Conservation (phyloP, 2,888 invertebrate genomes). For the Cantharis flavilabris region DNA sequence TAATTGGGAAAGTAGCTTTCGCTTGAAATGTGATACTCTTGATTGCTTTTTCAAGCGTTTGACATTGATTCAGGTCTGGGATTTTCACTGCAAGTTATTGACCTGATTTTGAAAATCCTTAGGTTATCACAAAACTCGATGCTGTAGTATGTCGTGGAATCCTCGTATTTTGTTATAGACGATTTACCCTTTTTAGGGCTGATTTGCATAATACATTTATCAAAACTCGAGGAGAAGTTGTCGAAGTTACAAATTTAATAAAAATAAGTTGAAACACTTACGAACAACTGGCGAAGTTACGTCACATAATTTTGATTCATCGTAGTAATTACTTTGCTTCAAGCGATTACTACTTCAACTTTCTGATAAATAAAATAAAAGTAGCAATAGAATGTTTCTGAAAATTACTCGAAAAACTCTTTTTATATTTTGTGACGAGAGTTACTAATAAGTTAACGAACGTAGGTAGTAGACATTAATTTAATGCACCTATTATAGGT, state of each 20-base stretch:
- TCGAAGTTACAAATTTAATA: neutral
- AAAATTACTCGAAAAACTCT: neutral
- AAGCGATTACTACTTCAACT: neutral
- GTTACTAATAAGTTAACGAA: neutral
- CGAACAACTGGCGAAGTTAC: neutral
- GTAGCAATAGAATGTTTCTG: neutral
- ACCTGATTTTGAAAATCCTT: conserved; percentile 2
- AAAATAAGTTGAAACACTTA: neutral
- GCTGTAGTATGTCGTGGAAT: neutral
- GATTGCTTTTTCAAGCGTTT: conserved; percentile 4
- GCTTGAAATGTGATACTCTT: neutral
- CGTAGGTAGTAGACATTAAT: neutral
- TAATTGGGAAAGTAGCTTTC: neutral
- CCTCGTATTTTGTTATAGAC: neutral
- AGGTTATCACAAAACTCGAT: neutral
- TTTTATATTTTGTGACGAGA: neutral
- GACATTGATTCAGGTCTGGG: conserved; percentile 7
- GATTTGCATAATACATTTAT: conserved; percentile 6
- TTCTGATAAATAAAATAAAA: neutral
- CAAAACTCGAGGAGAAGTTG: neutral
- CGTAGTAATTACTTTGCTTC: neutral
- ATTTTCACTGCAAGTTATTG: conserved; percentile 1
- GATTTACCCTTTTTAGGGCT: neutral
- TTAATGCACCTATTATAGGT: neutral
- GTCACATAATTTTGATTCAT: neutral